Evolutionary conservation across 2,113 vertebrate genomes (phyloP).

Genomic region (Catharus bicknelli): DNA sequence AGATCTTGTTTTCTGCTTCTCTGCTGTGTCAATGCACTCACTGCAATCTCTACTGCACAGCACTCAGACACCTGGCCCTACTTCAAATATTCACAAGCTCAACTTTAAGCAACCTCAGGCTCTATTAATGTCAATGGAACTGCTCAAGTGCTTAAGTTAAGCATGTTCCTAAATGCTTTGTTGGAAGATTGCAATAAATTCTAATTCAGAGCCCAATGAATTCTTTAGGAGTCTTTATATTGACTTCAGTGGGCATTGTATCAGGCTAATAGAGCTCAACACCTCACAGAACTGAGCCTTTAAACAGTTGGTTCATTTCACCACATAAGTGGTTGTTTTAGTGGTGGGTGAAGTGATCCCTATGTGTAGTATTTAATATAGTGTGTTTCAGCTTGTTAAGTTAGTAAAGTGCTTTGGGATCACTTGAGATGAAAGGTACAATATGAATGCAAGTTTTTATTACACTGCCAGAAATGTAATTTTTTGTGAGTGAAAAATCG

Average conservation of each 20-base stretch:
- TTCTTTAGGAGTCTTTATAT: constrained; percentile 25
- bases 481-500: constrained; percentile 18
- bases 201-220: constrained; percentile 40
- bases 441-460: not conserved
- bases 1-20: not conserved
- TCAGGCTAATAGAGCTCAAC: constrained; percentile 54
- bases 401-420: constrained; percentile 58
- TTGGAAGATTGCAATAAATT: constrained; percentile 44
- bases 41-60: not conserved
- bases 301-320: constrained; percentile 56
- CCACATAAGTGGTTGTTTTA: constrained; percentile 43
- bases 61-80: not conserved
- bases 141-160: constrained; percentile 51
- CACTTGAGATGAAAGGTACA: constrained; percentile 42
- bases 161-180: constrained; percentile 33
- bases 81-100: constrained; percentile 20
- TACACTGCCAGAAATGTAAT: not conserved
- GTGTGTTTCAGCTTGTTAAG: constrained; percentile 61
- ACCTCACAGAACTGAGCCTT: constrained; percentile 34
- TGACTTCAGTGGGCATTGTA: constrained; percentile 48
- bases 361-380: constrained; percentile 53
- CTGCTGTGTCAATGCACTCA: not conserved
- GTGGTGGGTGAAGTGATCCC: constrained; percentile 47
- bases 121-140: constrained; percentile 9
- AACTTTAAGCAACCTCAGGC: constrained; percentile 39